phyloP scores from a whole-genome alignment of 2,888 invertebrate genomes.

The Cerastoderma edule region DNA sequence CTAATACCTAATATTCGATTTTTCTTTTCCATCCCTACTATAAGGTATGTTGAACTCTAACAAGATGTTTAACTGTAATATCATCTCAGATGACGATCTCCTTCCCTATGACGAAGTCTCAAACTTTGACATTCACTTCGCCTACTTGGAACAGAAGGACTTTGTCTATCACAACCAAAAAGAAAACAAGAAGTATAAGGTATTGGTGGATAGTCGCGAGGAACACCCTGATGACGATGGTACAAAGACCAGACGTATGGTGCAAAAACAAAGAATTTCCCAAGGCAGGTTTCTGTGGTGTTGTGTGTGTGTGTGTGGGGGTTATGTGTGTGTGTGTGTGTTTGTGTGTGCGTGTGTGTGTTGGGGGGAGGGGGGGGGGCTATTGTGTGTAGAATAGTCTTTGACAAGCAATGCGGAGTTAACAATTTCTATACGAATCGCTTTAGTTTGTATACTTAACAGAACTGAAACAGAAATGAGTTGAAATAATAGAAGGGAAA shows the following conservation, averaged over 20 bases:
- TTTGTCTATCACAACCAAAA: background rate
- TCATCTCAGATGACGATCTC: background rate
- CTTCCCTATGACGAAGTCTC: background rate
- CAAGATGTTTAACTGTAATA: background rate
- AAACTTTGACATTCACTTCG: background rate
- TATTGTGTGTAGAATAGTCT: background rate
- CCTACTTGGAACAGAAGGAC: background rate
- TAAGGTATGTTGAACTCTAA: background rate
- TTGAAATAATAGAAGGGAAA: too few species aligned
- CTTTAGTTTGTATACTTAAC: background rate
- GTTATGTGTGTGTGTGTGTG: too few species aligned
- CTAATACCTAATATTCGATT: too few species aligned
- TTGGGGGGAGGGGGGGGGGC: background rate
- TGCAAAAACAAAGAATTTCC: background rate
- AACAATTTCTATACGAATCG: background rate
- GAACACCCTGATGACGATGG: background rate
- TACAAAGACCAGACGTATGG: background rate
- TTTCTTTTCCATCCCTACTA: background rate
- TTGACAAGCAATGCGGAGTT: too few species aligned
- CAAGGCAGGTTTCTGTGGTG: background rate
- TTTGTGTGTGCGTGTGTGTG: background rate
- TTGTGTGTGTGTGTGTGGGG: background rate
- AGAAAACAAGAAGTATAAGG: background rate
- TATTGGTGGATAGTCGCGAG: background rate
- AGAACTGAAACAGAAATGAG: too few species aligned